phyloP scores from a whole-genome alignment of 2,797 vertebrate species.

The Sebastes wilsoni region DNA sequence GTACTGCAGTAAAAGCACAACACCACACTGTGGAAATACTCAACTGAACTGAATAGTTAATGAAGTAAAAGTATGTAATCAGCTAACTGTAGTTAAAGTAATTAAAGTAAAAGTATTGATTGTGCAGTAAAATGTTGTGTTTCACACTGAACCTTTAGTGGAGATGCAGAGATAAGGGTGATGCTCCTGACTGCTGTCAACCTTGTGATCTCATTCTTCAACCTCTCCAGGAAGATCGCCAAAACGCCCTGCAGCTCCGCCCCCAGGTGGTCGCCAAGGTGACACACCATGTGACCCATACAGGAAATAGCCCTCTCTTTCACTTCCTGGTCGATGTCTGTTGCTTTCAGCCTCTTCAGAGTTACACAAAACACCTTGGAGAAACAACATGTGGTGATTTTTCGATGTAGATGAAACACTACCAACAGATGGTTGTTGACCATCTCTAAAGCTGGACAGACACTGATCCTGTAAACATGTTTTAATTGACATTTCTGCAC shows the following conservation, averaged over 20 bases:
- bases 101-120: no score
- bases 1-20: not conserved
- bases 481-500: not conserved
- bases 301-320: constrained; percentile 95
- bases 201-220: constrained; percentile 95
- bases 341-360: constrained; percentile 88
- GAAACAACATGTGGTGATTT: not conserved
- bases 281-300: constrained; percentile 88
- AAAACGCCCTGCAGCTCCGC: constrained; percentile 86
- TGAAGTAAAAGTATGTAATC: no score
- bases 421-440: not conserved
- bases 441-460: not conserved
- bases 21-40: not conserved
- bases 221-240: constrained; percentile 89
- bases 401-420: not conserved
- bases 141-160: constrained; percentile 74
- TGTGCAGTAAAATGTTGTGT: no score
- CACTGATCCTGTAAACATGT: not conserved
- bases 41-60: no score
- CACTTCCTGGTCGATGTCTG: constrained; percentile 97
- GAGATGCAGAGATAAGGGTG: constrained; percentile 85
- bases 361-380: constrained; percentile 80
- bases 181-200: constrained; percentile 89
- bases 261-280: constrained; percentile 89
- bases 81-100: no score